Evolutionary conservation across 2,113 vertebrate genomes (phyloP), one percentile per base, ranked within the genome.

Genomic region (Dendrocopos noguchii): DNA sequence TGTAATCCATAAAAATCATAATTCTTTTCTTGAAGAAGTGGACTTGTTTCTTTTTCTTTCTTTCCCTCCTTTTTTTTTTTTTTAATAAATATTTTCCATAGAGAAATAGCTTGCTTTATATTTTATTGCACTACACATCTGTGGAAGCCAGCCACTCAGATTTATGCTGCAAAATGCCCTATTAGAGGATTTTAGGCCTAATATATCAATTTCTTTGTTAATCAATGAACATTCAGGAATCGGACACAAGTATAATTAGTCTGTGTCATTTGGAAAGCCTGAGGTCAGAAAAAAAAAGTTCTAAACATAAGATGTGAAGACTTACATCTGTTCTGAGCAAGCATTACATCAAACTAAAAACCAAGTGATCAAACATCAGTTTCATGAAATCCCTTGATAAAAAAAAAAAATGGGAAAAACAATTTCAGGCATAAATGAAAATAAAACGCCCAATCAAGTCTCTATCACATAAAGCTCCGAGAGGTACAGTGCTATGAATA

Each of bases 271-370:
- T 76, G 66, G 55, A 90, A 90, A 88, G 76, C 73, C 82, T 75
- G 66, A 83, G 73, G 87, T 91, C 81, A 81, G 77, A 94, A 68
- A 12, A n/a, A 92, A 84, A 89, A 64, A 0, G 14, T 16, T 79
- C 66, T 70, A 80, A 91, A 61, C 22, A 25, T 39, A 87, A 57
- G 24, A 87, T 44, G 56, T 31, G 20, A 71, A 90, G 72, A 68
- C 31, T 81, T 81, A 57, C 68, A 95, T 73, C 64, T 79, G 80
- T 91, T 93, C 50, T 74, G 27, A 90, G 75, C 24, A 80, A 95
- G 47, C 18, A 85, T 42, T 90, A 80, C 72, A 80, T 65, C 47
- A 72, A 71, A 87, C 29, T 39, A 87, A 86, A 46, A 79, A 81
- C 8, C 29, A 60, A 87, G 34, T 75, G 57, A 78, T 84, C 64